phyloP scores from a whole-genome alignment of 2,888 invertebrate species.

The Macaria notata region DNA sequence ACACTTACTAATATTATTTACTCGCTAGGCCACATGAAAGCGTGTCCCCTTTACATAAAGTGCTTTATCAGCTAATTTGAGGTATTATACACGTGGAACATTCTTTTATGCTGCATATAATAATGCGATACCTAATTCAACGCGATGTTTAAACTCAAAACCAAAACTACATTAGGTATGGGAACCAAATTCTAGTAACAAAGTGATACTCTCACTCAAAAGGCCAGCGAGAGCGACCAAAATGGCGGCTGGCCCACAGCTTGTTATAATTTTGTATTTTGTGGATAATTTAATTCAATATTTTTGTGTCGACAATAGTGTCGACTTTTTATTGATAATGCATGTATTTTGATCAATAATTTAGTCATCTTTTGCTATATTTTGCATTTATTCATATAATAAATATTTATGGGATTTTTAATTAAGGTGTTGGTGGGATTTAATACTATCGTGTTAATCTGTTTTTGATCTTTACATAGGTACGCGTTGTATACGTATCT shows the following conservation, averaged over 20 bases:
- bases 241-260: conserved; percentile 48
- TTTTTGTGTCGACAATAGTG: too few relatives aligned
- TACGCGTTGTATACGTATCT: background rate
- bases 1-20: conserved; percentile 79
- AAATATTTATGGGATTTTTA: background rate
- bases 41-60: conserved; percentile 72
- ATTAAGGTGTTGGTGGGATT: conserved; percentile 9
- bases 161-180: conserved; percentile 4
- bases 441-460: background rate
- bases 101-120: conserved; percentile 53
- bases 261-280: background rate
- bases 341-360: too few relatives aligned
- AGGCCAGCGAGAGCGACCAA: conserved; percentile 32
- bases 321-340: too few relatives aligned
- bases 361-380: background rate
- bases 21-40: conserved; percentile 71
- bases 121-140: conserved; percentile 25
- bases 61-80: conserved; percentile 65
- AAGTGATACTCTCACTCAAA: conserved; percentile 6
- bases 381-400: too few relatives aligned
- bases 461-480: background rate
- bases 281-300: too few relatives aligned
- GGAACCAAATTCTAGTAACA: conserved; percentile 2
- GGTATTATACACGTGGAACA: conserved; percentile 62
- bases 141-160: conserved; percentile 20